Evolutionary conservation across 2,797 vertebrate genomes (phyloP).

Genomic region (Accipiter badius): DNA sequence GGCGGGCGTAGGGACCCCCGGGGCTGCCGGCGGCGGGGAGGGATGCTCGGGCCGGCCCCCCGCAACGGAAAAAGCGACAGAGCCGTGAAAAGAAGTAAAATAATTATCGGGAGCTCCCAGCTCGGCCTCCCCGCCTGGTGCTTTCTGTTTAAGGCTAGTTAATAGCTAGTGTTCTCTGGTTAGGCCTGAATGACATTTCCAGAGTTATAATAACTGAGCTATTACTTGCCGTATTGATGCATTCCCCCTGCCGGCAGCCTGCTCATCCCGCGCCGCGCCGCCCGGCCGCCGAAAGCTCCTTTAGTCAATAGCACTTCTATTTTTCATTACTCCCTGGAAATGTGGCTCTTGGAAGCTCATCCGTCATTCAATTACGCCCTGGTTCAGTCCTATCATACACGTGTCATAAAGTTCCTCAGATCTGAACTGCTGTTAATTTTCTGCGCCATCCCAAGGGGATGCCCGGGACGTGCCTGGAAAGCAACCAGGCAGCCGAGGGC

Average conservation of each 20-base stretch:
- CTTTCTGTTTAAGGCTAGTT: conserved; percentile 65
- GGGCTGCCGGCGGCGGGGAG: background rate
- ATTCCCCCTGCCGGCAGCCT: conserved; percentile 61
- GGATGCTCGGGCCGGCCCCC: background rate
- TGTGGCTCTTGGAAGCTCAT: conserved; percentile 77
- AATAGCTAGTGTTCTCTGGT: conserved; percentile 68
- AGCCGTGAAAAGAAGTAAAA: conserved; percentile 17
- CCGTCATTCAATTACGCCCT: conserved; percentile 78
- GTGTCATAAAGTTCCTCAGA: conserved; percentile 79
- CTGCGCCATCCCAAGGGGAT: conserved; percentile 72
- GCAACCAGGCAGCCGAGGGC: conserved; percentile 56
- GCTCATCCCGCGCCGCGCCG: conserved; percentile 67
- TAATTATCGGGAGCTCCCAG: conserved; percentile 11
- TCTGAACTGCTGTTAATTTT: conserved; percentile 79
- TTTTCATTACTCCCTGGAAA: conserved; percentile 80
- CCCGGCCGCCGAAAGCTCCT: conserved; percentile 68
- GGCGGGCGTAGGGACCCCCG: background rate
- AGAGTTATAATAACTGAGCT: conserved; percentile 74
- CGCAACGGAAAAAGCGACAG: background rate
- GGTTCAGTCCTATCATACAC: conserved; percentile 78
- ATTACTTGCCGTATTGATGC: conserved; percentile 75
- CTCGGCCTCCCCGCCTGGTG: background rate
- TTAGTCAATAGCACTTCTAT: conserved; percentile 78
- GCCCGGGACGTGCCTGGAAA: conserved; percentile 72
- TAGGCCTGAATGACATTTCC: conserved; percentile 70